A percentile compares a stretch with the other conserved stretches of the same genome.
Conservation (phyloP, 1,140 invertebrate genomes). For the Bactericera cockerelli region DNA sequence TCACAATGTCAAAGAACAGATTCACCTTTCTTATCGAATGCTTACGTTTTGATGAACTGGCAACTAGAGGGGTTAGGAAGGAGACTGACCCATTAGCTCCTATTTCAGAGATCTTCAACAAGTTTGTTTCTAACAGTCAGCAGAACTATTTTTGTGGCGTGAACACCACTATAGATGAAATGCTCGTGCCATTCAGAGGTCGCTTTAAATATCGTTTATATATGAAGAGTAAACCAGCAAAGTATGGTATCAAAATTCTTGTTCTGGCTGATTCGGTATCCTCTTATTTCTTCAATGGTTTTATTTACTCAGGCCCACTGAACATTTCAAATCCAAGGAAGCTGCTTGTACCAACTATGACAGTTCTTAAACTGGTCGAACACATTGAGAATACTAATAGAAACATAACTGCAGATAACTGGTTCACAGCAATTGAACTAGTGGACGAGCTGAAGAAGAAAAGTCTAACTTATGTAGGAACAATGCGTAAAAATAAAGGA, state of each 20-base stretch:
- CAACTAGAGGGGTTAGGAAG: conserved; percentile 10
- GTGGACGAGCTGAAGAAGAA: conserved; percentile 24
- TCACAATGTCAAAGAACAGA: conserved; percentile 8
- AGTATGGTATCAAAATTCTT: conserved; percentile 26
- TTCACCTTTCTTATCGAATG: conserved; percentile 4
- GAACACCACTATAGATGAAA: conserved; percentile 29
- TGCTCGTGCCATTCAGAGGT: conserved; percentile 28
- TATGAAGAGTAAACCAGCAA: conserved; percentile 32
- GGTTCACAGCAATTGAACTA: conserved; percentile 29
- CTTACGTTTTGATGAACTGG: conserved; percentile 13
- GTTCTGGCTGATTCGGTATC: conserved; percentile 10
- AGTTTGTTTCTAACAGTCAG: conserved; percentile 27
- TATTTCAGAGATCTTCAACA: conserved; percentile 9
- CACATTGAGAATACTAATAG: conserved; percentile 23
- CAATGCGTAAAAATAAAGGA: conserved; percentile 31
- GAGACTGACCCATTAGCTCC: neutral
- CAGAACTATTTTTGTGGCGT: conserved; percentile 22
- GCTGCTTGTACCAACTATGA: conserved; percentile 11
- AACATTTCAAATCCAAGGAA: neutral
- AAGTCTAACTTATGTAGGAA: conserved; percentile 29
- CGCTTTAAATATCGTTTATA: conserved; percentile 29
- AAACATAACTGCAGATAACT: conserved; percentile 29
- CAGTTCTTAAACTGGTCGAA: conserved; percentile 14
- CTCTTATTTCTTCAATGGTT: conserved; percentile 15
- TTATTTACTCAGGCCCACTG: conserved; percentile 15